Conservation (phyloP, 2,888 invertebrate genomes). For the Harpagoxenus sublaevis region DNA sequence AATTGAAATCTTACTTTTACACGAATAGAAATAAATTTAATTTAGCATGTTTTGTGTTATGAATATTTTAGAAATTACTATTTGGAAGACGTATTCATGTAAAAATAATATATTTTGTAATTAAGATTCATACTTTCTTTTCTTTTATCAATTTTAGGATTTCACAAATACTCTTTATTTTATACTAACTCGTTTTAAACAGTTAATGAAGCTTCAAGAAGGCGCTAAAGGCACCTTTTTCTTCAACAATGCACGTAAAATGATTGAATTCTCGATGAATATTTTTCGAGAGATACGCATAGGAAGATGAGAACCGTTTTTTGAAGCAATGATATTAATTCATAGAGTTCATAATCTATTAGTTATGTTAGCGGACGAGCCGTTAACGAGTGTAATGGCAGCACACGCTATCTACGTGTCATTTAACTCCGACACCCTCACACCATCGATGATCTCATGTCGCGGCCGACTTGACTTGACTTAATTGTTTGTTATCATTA, state of each 20-base stretch:
- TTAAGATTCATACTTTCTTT: not conserved
- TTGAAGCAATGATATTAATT: constrained; percentile 83
- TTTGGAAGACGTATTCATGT: not conserved
- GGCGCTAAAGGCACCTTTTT: not conserved
- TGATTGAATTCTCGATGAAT: not conserved
- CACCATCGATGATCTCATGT: constrained; percentile 86
- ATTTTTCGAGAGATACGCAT: not conserved
- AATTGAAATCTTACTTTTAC: constrained; percentile 2
- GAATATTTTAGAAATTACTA: not conserved
- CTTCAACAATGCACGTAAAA: not conserved
- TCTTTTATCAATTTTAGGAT: not conserved
- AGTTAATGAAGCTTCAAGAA: not conserved
- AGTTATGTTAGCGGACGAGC: constrained; percentile 82
- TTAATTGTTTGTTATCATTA: constrained; percentile 86
- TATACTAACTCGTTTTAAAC: not conserved
- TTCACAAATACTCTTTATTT: constrained; percentile 1
- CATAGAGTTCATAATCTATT: constrained; percentile 85
- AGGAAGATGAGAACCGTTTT: constrained; percentile 77
- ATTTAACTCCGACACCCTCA: constrained; percentile 85
- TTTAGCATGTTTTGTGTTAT: not conserved
- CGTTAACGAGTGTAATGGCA: constrained; percentile 82
- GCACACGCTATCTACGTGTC: constrained; percentile 85
- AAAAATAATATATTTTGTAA: not conserved
- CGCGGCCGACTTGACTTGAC: constrained; percentile 81
- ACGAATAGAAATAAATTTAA: constrained; percentile 1